Percentiles rank a stretch among this genome's conserved stretches.
Conservation (phyloP, 2,797 vertebrate genomes). For the Gallinago stenura region DNA sequence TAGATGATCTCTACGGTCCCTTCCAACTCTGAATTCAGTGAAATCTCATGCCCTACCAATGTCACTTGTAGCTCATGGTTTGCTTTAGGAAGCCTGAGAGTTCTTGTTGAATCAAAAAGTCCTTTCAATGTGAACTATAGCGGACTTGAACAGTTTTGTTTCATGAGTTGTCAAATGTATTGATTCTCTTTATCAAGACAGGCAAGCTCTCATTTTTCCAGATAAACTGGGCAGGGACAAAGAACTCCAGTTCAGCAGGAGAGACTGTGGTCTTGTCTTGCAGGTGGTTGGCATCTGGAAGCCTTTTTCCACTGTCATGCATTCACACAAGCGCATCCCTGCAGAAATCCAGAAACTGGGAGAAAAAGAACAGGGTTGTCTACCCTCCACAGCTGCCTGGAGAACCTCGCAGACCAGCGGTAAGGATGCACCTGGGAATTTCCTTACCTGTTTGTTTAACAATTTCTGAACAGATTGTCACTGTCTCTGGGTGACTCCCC, state of each 20-base stretch:
- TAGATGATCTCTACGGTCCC: no score
- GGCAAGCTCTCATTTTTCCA: not conserved
- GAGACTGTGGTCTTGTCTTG: constrained; percentile 39
- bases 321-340: constrained; percentile 84
- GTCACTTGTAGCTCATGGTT: not conserved
- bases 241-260: not conserved
- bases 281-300: constrained; percentile 66
- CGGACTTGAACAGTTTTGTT: not conserved
- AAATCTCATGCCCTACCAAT: accelerated
- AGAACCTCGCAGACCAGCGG: constrained; percentile 90
- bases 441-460: not conserved
- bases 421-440: constrained; percentile 74
- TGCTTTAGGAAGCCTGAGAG: not conserved
- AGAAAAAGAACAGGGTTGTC: constrained; percentile 86
- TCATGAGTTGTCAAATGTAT: not conserved
- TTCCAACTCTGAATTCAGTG: not conserved
- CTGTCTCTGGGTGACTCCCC: not conserved
- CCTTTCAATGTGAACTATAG: accelerated
- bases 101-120: not conserved
- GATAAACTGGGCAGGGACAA: not conserved
- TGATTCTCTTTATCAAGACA: accelerated
- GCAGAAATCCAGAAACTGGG: constrained; percentile 83
- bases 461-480: not conserved
- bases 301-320: constrained; percentile 72
- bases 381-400: constrained; percentile 89